These are phyloP conservation scores for Drosophila neocordata DNA, from an alignment of 1,140 invertebrate genomes.

Conservation along the genomic window DNA sequence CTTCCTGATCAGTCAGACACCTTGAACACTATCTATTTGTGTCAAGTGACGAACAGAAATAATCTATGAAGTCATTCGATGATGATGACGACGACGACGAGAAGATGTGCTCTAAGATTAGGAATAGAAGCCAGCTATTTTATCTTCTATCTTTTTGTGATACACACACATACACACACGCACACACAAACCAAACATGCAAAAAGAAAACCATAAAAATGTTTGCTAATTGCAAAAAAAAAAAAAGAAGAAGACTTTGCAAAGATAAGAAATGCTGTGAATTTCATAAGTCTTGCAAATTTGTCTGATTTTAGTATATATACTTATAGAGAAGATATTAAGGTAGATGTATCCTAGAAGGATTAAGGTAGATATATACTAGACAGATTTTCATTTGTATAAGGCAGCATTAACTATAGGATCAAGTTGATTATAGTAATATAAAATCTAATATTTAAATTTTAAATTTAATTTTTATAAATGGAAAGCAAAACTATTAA, in stretches of 20 bases:
- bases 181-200: not conserved
- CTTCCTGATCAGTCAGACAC: constrained; percentile 4
- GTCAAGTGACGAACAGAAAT: not conserved
- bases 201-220: not conserved
- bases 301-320: too few species aligned
- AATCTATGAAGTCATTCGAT: not conserved
- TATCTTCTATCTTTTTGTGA: not conserved
- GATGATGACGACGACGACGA: not conserved
- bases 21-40: not conserved
- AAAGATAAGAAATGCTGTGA: not conserved
- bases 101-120: too few species aligned
- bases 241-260: not conserved
- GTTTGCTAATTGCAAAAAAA: not conserved
- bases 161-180: not conserved
- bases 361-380: too few species aligned
- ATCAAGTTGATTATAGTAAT: too few species aligned
- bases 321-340: too few species aligned
- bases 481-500: too few species aligned
- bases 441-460: too few species aligned
- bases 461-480: too few species aligned
- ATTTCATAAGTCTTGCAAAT: not conserved
- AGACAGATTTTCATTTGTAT: too few species aligned
- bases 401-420: too few species aligned
- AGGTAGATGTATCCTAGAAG: too few species aligned
- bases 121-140: not conserved